phyloP scores from a whole-genome alignment of 2,113 vertebrate species.

The Oreochromis spilurus region DNA sequence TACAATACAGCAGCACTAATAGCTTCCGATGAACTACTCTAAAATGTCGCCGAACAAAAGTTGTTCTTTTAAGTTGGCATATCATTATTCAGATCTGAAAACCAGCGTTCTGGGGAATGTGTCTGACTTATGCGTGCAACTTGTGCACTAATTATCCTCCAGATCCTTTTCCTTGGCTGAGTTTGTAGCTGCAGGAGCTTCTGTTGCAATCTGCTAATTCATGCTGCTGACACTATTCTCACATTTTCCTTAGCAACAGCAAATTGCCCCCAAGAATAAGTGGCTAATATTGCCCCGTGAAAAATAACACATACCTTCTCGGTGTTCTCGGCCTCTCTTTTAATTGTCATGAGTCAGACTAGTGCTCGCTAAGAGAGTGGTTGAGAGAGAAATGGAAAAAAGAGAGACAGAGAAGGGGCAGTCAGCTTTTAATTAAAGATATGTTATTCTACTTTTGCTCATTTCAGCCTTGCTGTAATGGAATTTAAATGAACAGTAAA shows the following conservation, averaged over 20 bases:
- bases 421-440: constrained; percentile 9
- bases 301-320: neutral
- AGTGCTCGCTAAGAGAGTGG: neutral
- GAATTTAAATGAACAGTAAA: neutral
- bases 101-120: neutral
- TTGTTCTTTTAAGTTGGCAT: constrained; percentile 4
- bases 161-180: constrained; percentile 3
- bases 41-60: constrained; percentile 24
- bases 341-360: constrained; percentile 25
- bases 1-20: constrained; percentile 15
- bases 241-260: constrained; percentile 32
- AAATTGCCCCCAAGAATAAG: constrained; percentile 1
- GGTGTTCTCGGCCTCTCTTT: neutral
- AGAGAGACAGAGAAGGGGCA: neutral
- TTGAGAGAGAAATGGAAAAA: neutral
- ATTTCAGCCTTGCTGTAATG: neutral
- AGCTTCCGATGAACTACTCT: constrained; percentile 19
- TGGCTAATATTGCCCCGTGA: neutral
- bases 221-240: constrained; percentile 31
- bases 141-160: constrained; percentile 37
- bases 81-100: constrained; percentile 27
- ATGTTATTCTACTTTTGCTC: neutral
- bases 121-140: constrained; percentile 29
- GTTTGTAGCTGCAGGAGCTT: constrained; percentile 31
- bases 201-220: constrained; percentile 55